A percentile compares a stretch with the other conserved stretches of the same genome.
Evolutionary conservation across 2,797 vertebrate species (phyloP).

Genomic region (Kryptopterus vitreolus): DNA sequence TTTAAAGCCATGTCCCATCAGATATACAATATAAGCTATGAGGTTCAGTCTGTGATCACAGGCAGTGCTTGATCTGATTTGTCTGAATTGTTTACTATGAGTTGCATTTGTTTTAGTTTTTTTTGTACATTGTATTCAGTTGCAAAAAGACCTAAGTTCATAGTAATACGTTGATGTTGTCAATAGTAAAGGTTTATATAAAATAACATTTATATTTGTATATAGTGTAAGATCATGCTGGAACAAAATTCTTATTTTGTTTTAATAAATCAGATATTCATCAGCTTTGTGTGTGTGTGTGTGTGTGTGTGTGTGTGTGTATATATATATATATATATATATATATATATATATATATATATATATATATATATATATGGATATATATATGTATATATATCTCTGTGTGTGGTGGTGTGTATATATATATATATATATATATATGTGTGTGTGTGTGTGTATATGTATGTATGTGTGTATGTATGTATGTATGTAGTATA

Average conservation of each 20-base stretch:
- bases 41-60: conserved; percentile 50
- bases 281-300: too few species aligned
- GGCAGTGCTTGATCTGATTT: conserved; percentile 39
- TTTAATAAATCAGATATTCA: conserved; percentile 7
- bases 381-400: too few species aligned
- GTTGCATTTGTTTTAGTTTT: too few species aligned
- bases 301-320: too few species aligned
- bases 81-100: conserved; percentile 17
- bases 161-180: neutral
- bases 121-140: conserved; percentile 30
- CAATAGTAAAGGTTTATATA: neutral
- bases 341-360: too few species aligned
- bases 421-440: too few species aligned
- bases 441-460: too few species aligned
- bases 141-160: conserved; percentile 20
- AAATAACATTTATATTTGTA: conserved; percentile 7
- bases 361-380: too few species aligned
- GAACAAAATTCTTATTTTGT: neutral
- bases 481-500: too few species aligned
- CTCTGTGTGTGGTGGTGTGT: too few species aligned
- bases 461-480: too few species aligned
- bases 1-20: conserved; percentile 68
- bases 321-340: too few species aligned
- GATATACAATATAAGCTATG: conserved; percentile 53
- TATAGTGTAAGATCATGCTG: neutral